These are phyloP conservation scores for Hydropsyche betteni DNA, from an alignment of 2,888 invertebrate species.

Conservation along the genomic window DNA sequence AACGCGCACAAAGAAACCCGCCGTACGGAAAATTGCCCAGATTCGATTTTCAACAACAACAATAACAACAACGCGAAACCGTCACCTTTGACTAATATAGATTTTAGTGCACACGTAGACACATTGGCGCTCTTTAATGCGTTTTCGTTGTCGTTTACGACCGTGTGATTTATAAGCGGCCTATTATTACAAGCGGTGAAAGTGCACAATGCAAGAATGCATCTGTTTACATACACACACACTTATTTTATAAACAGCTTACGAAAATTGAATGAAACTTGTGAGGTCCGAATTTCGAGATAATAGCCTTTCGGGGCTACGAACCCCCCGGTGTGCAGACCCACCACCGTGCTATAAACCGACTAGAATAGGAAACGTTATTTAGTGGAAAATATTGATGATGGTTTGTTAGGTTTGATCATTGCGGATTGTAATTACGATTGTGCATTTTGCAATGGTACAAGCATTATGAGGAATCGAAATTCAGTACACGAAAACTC, in stretches of 20 bases:
- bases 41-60: no score
- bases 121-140: no score
- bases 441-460: not conserved
- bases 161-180: conserved; percentile 11
- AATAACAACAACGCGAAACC: no score
- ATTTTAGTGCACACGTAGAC: no score
- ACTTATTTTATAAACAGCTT: not conserved
- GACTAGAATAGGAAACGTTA: no score
- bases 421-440: no score
- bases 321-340: conserved; percentile 2
- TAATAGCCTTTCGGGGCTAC: conserved; percentile 39
- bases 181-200: not conserved
- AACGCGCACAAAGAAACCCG: no score
- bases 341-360: not conserved
- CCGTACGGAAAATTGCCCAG: no score
- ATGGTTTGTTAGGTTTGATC: no score
- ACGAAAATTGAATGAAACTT: not conserved
- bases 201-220: conserved; percentile 5
- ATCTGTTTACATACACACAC: not conserved
- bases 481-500: not conserved
- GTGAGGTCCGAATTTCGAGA: conserved; percentile 32
- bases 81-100: no score
- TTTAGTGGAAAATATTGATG: no score
- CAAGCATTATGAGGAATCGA: not conserved
- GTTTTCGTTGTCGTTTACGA: not conserved